Evolutionary conservation across 2,113 vertebrate genomes (phyloP).

Genomic region (Chiloscyllium plagiosum): DNA sequence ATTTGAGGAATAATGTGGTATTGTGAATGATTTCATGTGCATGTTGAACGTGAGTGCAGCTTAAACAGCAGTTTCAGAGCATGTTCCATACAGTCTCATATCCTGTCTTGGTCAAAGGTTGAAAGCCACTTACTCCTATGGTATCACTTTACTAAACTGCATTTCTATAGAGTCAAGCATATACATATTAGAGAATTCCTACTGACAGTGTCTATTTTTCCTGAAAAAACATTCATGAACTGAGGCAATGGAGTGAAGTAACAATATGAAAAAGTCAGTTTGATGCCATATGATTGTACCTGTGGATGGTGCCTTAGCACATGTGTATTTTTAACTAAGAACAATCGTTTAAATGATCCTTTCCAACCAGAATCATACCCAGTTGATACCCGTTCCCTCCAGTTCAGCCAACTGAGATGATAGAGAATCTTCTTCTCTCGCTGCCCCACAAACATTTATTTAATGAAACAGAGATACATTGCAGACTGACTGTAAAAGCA

Average conservation of each 20-base stretch:
- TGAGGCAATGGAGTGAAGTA: not conserved
- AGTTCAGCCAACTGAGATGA: not conserved
- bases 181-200: not conserved
- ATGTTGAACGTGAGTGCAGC: not conserved
- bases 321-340: not conserved
- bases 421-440: not conserved
- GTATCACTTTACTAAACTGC: not conserved
- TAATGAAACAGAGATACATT: not conserved
- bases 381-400: not conserved
- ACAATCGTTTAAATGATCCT: not conserved
- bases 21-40: not conserved
- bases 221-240: not conserved
- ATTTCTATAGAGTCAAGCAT: not conserved
- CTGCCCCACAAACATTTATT: not conserved
- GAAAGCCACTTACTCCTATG: not conserved
- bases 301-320: not conserved
- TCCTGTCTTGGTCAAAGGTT: constrained; percentile 14
- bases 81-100: not conserved
- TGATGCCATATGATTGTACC: not conserved
- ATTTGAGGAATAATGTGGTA: not conserved
- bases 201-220: not conserved
- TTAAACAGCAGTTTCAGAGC: not conserved
- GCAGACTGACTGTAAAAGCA: not conserved
- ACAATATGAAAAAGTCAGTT: not conserved
- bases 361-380: not conserved